phyloP scores from a whole-genome alignment of 2,888 invertebrate species.

The Noctuana brunneofusca region DNA sequence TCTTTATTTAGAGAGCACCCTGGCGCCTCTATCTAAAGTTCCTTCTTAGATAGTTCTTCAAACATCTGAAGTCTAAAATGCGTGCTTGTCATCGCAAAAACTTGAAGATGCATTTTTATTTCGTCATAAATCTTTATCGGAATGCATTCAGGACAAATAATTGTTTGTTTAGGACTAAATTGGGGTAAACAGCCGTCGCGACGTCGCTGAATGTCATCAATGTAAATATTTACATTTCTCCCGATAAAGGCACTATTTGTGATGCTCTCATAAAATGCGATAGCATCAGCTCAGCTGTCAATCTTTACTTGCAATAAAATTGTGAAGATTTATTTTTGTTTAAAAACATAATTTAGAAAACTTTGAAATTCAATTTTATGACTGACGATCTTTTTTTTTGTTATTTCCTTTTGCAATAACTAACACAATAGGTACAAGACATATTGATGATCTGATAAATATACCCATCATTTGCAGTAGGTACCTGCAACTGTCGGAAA shows the following conservation, averaged over 20 bases:
- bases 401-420: too few relatives aligned
- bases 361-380: too few relatives aligned
- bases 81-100: slow-evolving; percentile 25
- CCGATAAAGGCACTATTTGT: slow-evolving; percentile 47
- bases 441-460: too few relatives aligned
- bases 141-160: slow-evolving; percentile 38
- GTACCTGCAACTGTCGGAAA: too few relatives aligned
- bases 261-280: slow-evolving; percentile 42
- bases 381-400: too few relatives aligned
- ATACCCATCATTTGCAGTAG: too few relatives aligned
- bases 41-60: slow-evolving; percentile 17
- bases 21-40: slow-evolving; percentile 1
- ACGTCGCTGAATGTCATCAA: slow-evolving; percentile 55
- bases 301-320: slow-evolving; percentile 29
- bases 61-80: slow-evolving; percentile 8
- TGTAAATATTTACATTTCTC: slow-evolving; percentile 51
- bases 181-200: slow-evolving; percentile 35
- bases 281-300: slow-evolving; percentile 37
- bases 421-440: too few relatives aligned
- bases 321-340: not conserved
- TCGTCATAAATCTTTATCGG: slow-evolving; percentile 47
- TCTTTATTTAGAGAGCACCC: not conserved
- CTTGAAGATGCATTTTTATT: slow-evolving; percentile 30
- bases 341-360: not conserved
- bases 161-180: slow-evolving; percentile 57